Evolutionary conservation across 1,140 invertebrate species (phyloP), one percentile per base, ranked within the genome.

Genomic region (Cydia pomonella): DNA sequence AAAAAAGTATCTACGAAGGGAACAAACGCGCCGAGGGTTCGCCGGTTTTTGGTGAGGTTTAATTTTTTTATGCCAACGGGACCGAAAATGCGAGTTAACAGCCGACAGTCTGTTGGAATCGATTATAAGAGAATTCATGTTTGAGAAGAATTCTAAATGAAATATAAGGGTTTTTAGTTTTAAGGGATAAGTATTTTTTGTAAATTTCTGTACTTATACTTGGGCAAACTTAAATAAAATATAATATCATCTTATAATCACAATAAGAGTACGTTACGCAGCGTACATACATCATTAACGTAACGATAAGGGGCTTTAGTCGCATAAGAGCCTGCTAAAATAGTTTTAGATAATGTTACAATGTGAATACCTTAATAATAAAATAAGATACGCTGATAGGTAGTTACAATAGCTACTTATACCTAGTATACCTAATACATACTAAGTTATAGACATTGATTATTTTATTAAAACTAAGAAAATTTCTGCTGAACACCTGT

Each of bases 1-100:
- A 85, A 89, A 89, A 89, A 89, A 86, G 81, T 80, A 59, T 21
- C 47, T 50, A 80, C 72, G 82, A 85, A 87, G 86, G 86, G 85
- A 63, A 73, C 47, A 44, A 29, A 59, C 33, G 75, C 73, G 53
- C 66, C 76, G 80, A 82, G 81, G 83, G 83, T 81, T 83, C 62
- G 75, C 33, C 29, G 29, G 64, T 69, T 38, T 33, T 69, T n/a
- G n/a, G 75, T 29, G 69, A 74, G 74, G 77, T 85, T 85, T 75
- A 79, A 83, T 85, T 84, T 84, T 87, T 86, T 85, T 69, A 69
- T 41, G 16, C 33, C n/a, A 38, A 6, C 64, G 64, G 29, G 29
- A 41, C 64, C 64, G 27, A 38, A 66, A 69, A 29, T 29, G 29
- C n/a, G 27, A 7, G 64, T 33, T n/a, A 69, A 69, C 29, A 27